phyloP scores from a whole-genome alignment of 2,113 vertebrate genomes.

The Saimiri boliviensis region DNA sequence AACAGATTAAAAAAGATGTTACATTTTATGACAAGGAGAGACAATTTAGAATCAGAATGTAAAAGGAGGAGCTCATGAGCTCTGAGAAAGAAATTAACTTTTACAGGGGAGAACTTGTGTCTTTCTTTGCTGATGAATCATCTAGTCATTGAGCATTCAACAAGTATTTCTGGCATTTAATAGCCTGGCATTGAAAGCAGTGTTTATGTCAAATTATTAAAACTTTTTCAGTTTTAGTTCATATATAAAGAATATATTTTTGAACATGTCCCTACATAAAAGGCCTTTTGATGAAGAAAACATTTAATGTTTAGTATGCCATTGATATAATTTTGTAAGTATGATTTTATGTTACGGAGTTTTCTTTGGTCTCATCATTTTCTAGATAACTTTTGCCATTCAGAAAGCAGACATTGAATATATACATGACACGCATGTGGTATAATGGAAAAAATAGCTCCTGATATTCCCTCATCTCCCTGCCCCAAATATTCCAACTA shows the following conservation, averaged over 20 bases:
- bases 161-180: background rate
- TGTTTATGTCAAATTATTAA: background rate
- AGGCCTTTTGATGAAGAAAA: background rate
- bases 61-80: background rate
- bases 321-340: background rate
- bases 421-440: background rate
- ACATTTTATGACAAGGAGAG: constrained; percentile 8
- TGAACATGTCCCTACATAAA: background rate
- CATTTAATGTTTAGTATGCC: constrained; percentile 33
- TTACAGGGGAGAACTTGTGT: background rate
- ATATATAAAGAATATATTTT: constrained; percentile 4
- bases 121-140: background rate
- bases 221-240: constrained; percentile 24
- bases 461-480: too few species aligned
- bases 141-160: background rate
- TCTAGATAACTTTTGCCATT: constrained; percentile 37
- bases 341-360: background rate
- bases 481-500: background rate
- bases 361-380: constrained; percentile 18
- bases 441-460: background rate
- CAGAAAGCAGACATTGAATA: background rate
- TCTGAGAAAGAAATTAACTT: background rate
- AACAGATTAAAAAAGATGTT: background rate
- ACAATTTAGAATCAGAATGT: background rate
- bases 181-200: background rate